Conservation (phyloP, 2,113 vertebrate species). For the Oncorhynchus clarkii region DNA sequence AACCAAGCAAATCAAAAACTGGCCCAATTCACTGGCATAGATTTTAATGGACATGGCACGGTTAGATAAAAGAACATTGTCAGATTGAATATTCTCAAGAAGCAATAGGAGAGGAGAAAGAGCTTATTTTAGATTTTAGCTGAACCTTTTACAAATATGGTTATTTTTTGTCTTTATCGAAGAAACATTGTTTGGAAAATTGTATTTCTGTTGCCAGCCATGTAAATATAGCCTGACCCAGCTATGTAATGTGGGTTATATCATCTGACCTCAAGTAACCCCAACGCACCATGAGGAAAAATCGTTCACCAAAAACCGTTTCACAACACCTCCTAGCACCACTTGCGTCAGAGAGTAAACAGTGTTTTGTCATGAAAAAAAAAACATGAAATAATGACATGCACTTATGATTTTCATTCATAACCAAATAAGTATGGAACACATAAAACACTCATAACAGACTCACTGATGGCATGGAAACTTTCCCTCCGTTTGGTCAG, state of each 20-base stretch:
- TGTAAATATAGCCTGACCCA: neutral
- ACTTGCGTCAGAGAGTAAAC: neutral
- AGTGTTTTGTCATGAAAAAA: neutral
- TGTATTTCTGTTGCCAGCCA: too few species aligned
- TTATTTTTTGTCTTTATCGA: neutral
- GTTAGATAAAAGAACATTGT: neutral
- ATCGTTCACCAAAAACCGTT: neutral
- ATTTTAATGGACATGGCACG: neutral
- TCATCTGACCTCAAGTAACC: neutral
- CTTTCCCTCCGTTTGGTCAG: constrained; percentile 43
- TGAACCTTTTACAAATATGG: neutral
- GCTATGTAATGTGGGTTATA: neutral
- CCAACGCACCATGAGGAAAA: too few species aligned
- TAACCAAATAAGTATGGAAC: neutral
- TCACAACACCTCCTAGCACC: neutral
- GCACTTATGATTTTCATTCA: neutral
- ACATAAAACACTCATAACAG: neutral
- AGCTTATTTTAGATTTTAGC: neutral
- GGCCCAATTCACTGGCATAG: neutral
- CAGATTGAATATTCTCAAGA: neutral
- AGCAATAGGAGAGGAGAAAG: neutral
- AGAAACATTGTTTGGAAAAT: too few species aligned
- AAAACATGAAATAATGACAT: neutral
- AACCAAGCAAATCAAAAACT: neutral
- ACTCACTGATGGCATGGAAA: constrained; percentile 30